phyloP scores from a whole-genome alignment of 2,888 invertebrate genomes.

The Sussaba pulchella region DNA sequence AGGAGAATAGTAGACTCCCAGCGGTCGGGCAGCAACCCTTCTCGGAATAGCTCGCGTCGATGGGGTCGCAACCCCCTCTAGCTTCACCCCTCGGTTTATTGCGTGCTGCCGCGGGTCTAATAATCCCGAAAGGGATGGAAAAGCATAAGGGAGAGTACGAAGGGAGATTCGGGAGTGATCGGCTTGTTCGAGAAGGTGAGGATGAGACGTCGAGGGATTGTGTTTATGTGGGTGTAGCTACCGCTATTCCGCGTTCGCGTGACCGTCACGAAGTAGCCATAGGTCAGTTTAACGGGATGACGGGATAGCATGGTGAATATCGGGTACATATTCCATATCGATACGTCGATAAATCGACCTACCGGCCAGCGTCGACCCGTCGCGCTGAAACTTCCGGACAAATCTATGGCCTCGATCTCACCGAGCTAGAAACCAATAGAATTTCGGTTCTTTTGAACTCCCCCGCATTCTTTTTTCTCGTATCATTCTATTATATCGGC shows the following conservation, averaged over 20 bases:
- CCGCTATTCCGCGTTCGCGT: conserved; percentile 65
- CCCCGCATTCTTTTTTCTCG: background rate
- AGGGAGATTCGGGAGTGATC: conserved; percentile 26
- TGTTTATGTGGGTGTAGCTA: conserved; percentile 31
- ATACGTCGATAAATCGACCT: conserved; percentile 20
- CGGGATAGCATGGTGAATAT: conserved; percentile 33
- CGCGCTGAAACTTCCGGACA: conserved; percentile 41
- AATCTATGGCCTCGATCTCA: conserved; percentile 33
- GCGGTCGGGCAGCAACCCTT: conserved; percentile 62
- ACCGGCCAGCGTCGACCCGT: conserved; percentile 20
- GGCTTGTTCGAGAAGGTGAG: conserved; percentile 46
- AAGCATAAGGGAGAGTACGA: conserved; percentile 5
- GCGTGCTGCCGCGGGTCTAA: conserved; percentile 48
- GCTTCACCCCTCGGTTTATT: conserved; percentile 42
- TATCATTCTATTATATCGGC: no score
- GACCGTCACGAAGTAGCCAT: conserved; percentile 68
- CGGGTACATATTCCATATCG: conserved; percentile 30
- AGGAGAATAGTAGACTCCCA: conserved; percentile 3
- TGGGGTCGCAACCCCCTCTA: conserved; percentile 65
- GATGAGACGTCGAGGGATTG: conserved; percentile 60
- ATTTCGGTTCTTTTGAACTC: conserved; percentile 3
- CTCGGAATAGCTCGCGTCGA: conserved; percentile 47
- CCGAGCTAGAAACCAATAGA: background rate
- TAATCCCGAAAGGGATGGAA: conserved; percentile 49
- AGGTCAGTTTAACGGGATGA: conserved; percentile 73